These are phyloP conservation scores for Typhlomys cinereus DNA, from an alignment of 2,113 vertebrate species.

Conservation along the genomic window DNA sequence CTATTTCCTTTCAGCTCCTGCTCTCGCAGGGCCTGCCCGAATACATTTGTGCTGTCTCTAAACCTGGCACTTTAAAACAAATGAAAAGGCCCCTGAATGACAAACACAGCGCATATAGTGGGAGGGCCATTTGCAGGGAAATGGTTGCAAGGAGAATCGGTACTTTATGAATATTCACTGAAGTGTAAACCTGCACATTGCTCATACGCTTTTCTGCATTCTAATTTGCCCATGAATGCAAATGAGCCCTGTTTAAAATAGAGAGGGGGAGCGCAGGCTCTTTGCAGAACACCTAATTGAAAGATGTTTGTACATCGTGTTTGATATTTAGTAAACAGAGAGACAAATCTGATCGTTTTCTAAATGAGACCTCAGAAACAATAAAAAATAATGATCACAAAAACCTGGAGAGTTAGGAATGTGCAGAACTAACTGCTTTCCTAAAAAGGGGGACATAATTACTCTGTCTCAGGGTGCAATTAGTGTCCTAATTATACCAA, in stretches of 20 bases:
- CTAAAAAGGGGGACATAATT: conserved; percentile 72
- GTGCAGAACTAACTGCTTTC: conserved; percentile 70
- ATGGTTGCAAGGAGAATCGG: conserved; percentile 79
- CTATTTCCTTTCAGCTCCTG: conserved; percentile 62
- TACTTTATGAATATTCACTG: conserved; percentile 82
- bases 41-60: conserved; percentile 62
- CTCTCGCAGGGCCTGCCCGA: conserved; percentile 37
- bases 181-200: conserved; percentile 81
- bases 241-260: conserved; percentile 83
- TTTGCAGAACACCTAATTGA: conserved; percentile 79
- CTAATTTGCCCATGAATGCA: conserved; percentile 83
- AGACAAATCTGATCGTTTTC: conserved; percentile 76
- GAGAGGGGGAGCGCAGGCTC: conserved; percentile 69
- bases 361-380: conserved; percentile 69
- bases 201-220: conserved; percentile 81
- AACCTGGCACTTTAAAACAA: conserved; percentile 71
- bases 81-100: conserved; percentile 72
- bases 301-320: conserved; percentile 80
- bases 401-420: conserved; percentile 68
- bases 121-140: conserved; percentile 72
- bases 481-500: conserved; percentile 81
- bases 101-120: conserved; percentile 65
- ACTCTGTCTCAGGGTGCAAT: conserved; percentile 79
- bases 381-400: conserved; percentile 79
- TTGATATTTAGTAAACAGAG: conserved; percentile 78